Base-by-base conservation (phyloP, 1,140 invertebrate species). In the Melipona quadrifasciata region DNA sequence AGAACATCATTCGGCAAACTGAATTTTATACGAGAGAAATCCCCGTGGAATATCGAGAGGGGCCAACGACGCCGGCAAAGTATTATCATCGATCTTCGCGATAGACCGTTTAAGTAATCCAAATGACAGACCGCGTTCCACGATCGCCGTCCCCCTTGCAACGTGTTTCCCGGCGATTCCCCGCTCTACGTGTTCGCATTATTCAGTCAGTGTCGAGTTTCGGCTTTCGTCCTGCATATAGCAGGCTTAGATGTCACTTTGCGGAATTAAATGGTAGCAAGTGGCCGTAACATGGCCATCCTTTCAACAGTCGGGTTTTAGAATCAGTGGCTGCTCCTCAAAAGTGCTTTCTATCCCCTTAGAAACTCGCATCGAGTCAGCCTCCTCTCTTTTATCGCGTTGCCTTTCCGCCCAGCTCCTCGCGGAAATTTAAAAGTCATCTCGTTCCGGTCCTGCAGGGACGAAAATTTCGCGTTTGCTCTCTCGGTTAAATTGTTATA, bases 231-330 rank as follows among this genome's bases (percentile, higher is more conserved):
- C 79, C 82, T 86, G 93, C 92, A 92, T 92, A 93, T 94, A 93
- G 92, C 90, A 92, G 93, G 91, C 89, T 94, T 93, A 94, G 90
- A 89, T 87, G 81, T 92, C 92, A 93, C 91, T 94, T 92, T 93
- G 85, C 89, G 90, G 88, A 93, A 93, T 94, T 93, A 93, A 88
- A 93, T 91, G 87, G 86, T 89, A 72, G 88, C 87, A 79, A 80
- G 82, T 86, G 82, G 76, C 87, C 82, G 74, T 89, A 85, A 82
- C 75, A 84, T 65, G 57, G n/a, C 61, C 80, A 72, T 76, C 68
- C 65, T 80, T 87, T 82, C 78, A 80, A 6, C 67, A 64, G 55
- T 61, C 75, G 65, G 81, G 76, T 76, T 84, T 75, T 71, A 65
- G 39, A 83, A 70, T 81, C 58, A 67, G n/a, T 68, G 57, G 39